Evolutionary conservation across 2,797 vertebrate genomes (phyloP).

Genomic region (Potorous gilbertii): DNA sequence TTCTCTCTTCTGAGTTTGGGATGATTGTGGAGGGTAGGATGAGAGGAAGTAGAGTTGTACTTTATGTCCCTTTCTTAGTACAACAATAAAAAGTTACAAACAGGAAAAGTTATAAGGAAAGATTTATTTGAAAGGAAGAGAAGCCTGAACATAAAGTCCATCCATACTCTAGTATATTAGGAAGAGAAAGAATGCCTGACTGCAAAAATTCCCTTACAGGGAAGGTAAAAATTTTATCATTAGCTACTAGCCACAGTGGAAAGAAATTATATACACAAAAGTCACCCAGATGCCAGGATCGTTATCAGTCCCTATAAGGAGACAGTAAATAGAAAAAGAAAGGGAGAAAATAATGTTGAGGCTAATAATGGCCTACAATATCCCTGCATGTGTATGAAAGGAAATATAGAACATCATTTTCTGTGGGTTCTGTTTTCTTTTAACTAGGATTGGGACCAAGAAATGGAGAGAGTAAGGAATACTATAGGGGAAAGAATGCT

Average conservation of each 20-base stretch:
- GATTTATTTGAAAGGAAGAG: neutral
- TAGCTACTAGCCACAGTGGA: conserved; percentile 23
- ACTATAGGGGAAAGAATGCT: conserved; percentile 54
- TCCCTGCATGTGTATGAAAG: conserved; percentile 44
- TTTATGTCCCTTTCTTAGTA: conserved; percentile 1
- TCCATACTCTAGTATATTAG: conserved; percentile 20
- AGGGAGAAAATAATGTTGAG: conserved; percentile 43
- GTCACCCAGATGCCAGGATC: conserved; percentile 55
- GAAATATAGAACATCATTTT: conserved; percentile 57
- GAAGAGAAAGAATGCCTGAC: conserved; percentile 17
- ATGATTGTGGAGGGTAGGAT: conserved; percentile 1
- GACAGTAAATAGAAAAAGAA: conserved; percentile 65
- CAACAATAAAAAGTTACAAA: conserved; percentile 22
- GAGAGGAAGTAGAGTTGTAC: conserved; percentile 8
- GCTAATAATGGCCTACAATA: conserved; percentile 48
- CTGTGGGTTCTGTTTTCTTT: conserved; percentile 65
- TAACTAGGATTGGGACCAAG: neutral
- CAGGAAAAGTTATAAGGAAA: conserved; percentile 17
- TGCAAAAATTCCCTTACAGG: conserved; percentile 10
- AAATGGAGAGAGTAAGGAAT: conserved; percentile 47
- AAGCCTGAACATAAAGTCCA: neutral
- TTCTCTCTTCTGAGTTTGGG: neutral
- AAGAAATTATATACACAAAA: conserved; percentile 43
- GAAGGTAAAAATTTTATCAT: conserved; percentile 47
- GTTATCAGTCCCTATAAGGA: conserved; percentile 66